These are phyloP conservation scores for Caenorhabditis doughertyi DNA, from an alignment of 2,888 invertebrate species.

Conservation along the genomic window DNA sequence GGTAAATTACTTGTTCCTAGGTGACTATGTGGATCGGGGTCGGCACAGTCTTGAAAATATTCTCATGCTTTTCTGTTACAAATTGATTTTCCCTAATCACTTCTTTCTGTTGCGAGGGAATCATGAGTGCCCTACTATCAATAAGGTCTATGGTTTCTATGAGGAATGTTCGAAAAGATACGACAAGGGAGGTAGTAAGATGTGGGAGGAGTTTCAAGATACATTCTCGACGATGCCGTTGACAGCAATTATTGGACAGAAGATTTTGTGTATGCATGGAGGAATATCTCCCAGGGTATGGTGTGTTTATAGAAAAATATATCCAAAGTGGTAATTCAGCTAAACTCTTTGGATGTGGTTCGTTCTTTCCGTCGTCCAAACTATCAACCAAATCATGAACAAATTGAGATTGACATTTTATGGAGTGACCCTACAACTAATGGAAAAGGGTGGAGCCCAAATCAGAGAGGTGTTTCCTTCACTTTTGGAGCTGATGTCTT, in stretches of 20 bases:
- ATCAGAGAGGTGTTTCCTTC: constrained; percentile 33
- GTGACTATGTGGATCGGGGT: constrained; percentile 75
- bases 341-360: constrained; percentile 4
- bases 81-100: constrained; percentile 66
- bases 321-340: constrained; percentile 1
- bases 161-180: constrained; percentile 73
- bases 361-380: constrained; percentile 29
- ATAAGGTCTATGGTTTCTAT: constrained; percentile 74
- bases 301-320: too few relatives aligned
- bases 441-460: constrained; percentile 12
- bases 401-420: constrained; percentile 32
- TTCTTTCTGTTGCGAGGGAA: constrained; percentile 74
- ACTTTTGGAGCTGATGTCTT: constrained; percentile 21
- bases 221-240: constrained; percentile 72
- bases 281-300: constrained; percentile 68
- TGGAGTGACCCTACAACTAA: constrained; percentile 36
- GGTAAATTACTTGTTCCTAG: constrained; percentile 75
- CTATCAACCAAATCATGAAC: constrained; percentile 22
- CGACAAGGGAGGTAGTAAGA: constrained; percentile 60
- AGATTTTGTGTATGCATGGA: constrained; percentile 76
- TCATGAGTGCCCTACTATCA: constrained; percentile 70
- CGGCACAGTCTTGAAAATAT: constrained; percentile 71
- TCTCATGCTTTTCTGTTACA: constrained; percentile 71
- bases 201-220: constrained; percentile 67
- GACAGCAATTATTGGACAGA: constrained; percentile 66